Conservation (phyloP, 2,888 invertebrate genomes). For the Calliphora vomitoria region DNA sequence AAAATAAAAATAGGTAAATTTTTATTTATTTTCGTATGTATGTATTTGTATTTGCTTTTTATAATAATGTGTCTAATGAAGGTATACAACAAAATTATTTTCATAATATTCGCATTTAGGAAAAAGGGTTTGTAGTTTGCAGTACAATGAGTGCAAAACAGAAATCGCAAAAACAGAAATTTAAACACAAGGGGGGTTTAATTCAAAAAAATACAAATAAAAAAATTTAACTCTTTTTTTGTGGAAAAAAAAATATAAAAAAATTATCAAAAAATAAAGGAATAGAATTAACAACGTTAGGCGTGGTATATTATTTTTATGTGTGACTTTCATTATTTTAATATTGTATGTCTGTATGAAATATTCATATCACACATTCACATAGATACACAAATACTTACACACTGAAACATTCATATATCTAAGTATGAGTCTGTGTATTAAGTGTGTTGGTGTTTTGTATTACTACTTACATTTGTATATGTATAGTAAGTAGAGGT, state of each 20-base stretch:
- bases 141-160: background rate
- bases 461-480: background rate
- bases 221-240: conserved; percentile 33
- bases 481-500: background rate
- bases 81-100: conserved; percentile 62
- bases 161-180: background rate
- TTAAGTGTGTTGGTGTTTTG: background rate
- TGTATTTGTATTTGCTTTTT: conserved; percentile 40
- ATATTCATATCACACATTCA: conserved; percentile 32
- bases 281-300: conserved; percentile 55
- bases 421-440: background rate
- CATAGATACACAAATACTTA: conserved; percentile 37
- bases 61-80: conserved; percentile 67
- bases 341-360: conserved; percentile 67
- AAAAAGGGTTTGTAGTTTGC: conserved; percentile 36
- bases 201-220: conserved; percentile 8
- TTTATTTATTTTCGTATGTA: conserved; percentile 40
- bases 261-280: conserved; percentile 15
- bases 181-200: conserved; percentile 10
- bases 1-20: background rate
- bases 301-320: conserved; percentile 75
- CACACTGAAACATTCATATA: background rate
- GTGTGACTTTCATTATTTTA: conserved; percentile 76
- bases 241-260: conserved; percentile 6
- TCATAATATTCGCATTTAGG: background rate